A percentile compares a stretch with the other conserved stretches of the same genome.
These are phyloP conservation scores for Drosophila neonasuta DNA, from an alignment of 2,888 invertebrate genomes.

Conservation along the genomic window DNA sequence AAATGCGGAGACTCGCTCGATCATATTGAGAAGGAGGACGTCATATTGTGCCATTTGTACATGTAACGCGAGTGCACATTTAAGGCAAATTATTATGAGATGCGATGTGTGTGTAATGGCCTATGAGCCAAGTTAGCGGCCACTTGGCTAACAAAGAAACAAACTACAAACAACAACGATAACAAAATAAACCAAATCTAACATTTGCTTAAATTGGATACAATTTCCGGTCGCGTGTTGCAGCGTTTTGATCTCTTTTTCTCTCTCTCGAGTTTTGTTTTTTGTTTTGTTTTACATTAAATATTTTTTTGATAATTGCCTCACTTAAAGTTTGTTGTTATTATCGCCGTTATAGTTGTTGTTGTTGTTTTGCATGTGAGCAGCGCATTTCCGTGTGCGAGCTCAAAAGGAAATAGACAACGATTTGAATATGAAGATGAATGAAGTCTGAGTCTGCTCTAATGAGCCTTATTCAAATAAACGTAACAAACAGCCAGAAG, in stretches of 20 bases:
- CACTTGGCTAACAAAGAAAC: slow-evolving; percentile 26
- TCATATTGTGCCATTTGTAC: slow-evolving; percentile 52
- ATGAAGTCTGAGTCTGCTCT: slow-evolving; percentile 17
- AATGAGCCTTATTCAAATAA: slow-evolving; percentile 66
- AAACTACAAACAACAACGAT: slow-evolving; percentile 12
- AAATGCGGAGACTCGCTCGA: not conserved
- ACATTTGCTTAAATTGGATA: slow-evolving; percentile 65
- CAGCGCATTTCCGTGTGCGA: slow-evolving; percentile 64
- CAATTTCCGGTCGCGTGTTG: slow-evolving; percentile 80
- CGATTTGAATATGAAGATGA: slow-evolving; percentile 75
- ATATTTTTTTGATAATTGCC: slow-evolving; percentile 68
- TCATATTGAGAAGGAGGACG: slow-evolving; percentile 22
- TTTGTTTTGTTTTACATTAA: slow-evolving; percentile 67
- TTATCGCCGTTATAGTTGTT: slow-evolving; percentile 19
- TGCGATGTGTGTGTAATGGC: slow-evolving; percentile 20
- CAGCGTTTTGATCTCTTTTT: slow-evolving; percentile 12
- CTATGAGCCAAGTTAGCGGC: slow-evolving; percentile 36
- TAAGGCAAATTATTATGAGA: slow-evolving; percentile 69
- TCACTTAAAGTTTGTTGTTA: slow-evolving; percentile 47
- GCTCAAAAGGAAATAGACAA: slow-evolving; percentile 58
- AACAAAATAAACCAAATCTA: slow-evolving; percentile 29
- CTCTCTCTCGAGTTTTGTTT: slow-evolving; percentile 40
- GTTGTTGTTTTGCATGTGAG: slow-evolving; percentile 69
- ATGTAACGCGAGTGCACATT: slow-evolving; percentile 52
- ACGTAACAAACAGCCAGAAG: not conserved